Evolutionary conservation across 2,797 vertebrate genomes (phyloP), one percentile per base, ranked within the genome.

Genomic region (Meriones psammophilus): DNA sequence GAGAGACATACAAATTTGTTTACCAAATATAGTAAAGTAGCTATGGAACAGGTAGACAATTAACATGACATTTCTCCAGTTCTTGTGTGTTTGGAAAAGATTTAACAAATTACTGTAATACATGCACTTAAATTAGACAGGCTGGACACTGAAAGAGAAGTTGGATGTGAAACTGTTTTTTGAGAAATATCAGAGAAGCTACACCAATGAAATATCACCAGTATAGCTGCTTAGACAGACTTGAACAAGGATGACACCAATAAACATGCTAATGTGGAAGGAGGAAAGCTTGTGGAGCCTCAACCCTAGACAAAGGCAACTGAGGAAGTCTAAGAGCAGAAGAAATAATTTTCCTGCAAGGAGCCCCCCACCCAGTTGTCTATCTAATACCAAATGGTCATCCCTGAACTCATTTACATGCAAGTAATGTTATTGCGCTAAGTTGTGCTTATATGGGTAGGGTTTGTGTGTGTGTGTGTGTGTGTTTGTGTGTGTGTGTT

Each of bases 101-200:
- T 94, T 85, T 86, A 89, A 80, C 81, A 73, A 83, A 62, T 64
- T 89, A 54, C 33, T 66, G 17, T n/a, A 66, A 93, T 15, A 78
- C 88, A 92, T 80, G 39, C 0, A 54, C 36, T 8, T 42, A 80
- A 93, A 42, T 88, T 83, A 80, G 13, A 84, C 74, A 54, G 30
- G 14, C 2, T 20, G 50, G 14, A 54, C 54, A 58, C 26, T 15
- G 66, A 54, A 77, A 50, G 5, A 18, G 18, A n/a, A 85, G 42
- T 5, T 85, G 50, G 5, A 30, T n/a, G 42, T 68, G 62, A 85
- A 17, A 14, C 18, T 8, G 5, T 50, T 33, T 62, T 68, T 28
- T 68, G 30, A 68, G 62, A 68, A 85, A 68, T 68, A 18, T 68
- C 83, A 85, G 28, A 85, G 62, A 68, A 68, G 62, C 30, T 85